A percentile compares a stretch with the other conserved stretches of the same genome.
These are phyloP conservation scores for Doryteuthis pealeii DNA, from an alignment of 1,140 invertebrate species.

Conservation along the genomic window DNA sequence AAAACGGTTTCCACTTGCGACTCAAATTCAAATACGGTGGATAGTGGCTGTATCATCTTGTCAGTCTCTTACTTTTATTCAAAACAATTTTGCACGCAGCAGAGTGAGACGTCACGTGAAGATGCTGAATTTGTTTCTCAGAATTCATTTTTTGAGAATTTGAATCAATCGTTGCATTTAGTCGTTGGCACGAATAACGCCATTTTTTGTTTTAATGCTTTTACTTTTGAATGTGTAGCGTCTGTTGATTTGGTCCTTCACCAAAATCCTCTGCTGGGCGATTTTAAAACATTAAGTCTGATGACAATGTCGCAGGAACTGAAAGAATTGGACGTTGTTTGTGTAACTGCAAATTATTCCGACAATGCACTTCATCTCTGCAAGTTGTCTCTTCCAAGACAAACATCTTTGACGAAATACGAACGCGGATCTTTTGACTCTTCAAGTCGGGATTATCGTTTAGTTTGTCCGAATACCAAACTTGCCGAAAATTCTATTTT, in stretches of 20 bases:
- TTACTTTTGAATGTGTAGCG: neutral
- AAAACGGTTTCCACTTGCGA: neutral
- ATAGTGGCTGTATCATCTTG: neutral
- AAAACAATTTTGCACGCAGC: neutral
- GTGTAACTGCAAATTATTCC: neutral
- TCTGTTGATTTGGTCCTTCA: neutral
- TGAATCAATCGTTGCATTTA: neutral
- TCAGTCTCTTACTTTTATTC: neutral
- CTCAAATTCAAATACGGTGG: neutral
- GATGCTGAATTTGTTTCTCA: neutral
- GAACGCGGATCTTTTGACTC: constrained; percentile 22
- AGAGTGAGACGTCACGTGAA: neutral
- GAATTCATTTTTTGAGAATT: neutral
- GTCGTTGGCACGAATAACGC: neutral
- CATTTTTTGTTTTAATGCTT: neutral
- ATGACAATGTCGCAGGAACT: neutral
- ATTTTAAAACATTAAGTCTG: constrained; percentile 1
- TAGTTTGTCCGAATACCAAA: neutral
- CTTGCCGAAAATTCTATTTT: neutral
- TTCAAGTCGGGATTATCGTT: constrained; percentile 10
- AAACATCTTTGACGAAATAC: constrained; percentile 21
- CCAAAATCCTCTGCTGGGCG: neutral
- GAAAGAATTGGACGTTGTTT: neutral
- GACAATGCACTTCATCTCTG: neutral
- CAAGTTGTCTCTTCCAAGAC: constrained; percentile 37